Evolutionary conservation across 2,797 vertebrate species (phyloP), one percentile per base, ranked within the genome.

Genomic region (Pygocentrus nattereri): DNA sequence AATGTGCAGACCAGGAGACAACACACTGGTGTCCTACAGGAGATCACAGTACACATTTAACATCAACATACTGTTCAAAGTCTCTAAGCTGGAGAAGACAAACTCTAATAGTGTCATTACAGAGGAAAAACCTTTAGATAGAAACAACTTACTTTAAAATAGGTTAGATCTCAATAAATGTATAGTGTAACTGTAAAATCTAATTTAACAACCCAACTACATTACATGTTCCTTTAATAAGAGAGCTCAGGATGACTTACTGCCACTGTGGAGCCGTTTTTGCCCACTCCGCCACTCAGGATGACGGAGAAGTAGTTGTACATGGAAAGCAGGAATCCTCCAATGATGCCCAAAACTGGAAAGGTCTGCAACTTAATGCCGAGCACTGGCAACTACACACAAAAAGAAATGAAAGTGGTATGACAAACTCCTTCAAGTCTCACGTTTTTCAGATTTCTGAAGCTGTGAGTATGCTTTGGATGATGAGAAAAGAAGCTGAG

Each of bases 241-340:
- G 18, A 41, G 27, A 58, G 65, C 13, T 5, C 13, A 49, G n/a
- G 6, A 18, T 3, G 58, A 90, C 97, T 97, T 95, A 99, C 98
- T 84, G 98, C 98, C 80, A 98, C 97, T 0, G 98, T 99, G 61
- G 98, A 99, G 90, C 98, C 98, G 25, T 99, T 99, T 90, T 99
- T 99, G 80, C 98, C 98, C 54, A 98, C 95, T 2, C 98, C 98
- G 62, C 98, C 98, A 31, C 96, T 96, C 85, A 99, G 89, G 87
- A 99, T 99, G 90, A 98, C 95, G 50, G 95, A 88, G 91, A 99
- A 99, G 91, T 99, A 99, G 94, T 96, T 97, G 87, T 95, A 95
- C 90, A 93, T 96, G 89, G 97, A 98, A 93, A 95, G 95, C 79
- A 97, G 86, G 82, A 94, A 95, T 79, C 97, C 98, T 5, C 93